phyloP scores from a whole-genome alignment of 1,140 invertebrate genomes.

The Acromyrmex charruanus region DNA sequence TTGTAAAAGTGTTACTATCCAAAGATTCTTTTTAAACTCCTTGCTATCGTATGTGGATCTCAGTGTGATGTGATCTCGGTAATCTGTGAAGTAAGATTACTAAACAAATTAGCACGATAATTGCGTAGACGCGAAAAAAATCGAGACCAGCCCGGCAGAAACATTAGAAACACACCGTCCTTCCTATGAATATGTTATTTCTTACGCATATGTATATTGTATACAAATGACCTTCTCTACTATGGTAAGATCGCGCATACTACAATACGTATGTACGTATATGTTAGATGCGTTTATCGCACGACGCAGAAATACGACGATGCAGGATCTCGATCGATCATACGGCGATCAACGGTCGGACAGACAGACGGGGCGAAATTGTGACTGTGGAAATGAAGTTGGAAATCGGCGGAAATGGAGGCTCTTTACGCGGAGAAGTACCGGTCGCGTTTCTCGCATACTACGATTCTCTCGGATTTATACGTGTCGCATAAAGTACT shows the following conservation, averaged over 20 bases:
- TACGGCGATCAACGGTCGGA: conserved; percentile 1
- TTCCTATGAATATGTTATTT: background rate
- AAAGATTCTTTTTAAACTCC: background rate
- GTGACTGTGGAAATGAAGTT: conserved; percentile 74
- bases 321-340: conserved; percentile 61
- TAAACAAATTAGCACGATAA: conserved; percentile 22
- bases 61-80: too few species aligned
- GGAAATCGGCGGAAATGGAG: conserved; percentile 82
- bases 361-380: conserved; percentile 62
- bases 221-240: conserved; percentile 29
- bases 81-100: background rate
- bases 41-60: background rate
- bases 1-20: background rate
- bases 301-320: background rate
- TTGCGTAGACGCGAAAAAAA: background rate
- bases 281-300: background rate
- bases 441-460: conserved; percentile 25
- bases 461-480: conserved; percentile 64
- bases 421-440: conserved; percentile 64
- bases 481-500: conserved; percentile 67
- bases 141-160: background rate
- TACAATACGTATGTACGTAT: background rate
- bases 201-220: too few species aligned
- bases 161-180: background rate
- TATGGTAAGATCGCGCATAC: background rate